Evolutionary conservation across 2,113 vertebrate genomes (phyloP).

Genomic region (Poicephalus gulielmi): DNA sequence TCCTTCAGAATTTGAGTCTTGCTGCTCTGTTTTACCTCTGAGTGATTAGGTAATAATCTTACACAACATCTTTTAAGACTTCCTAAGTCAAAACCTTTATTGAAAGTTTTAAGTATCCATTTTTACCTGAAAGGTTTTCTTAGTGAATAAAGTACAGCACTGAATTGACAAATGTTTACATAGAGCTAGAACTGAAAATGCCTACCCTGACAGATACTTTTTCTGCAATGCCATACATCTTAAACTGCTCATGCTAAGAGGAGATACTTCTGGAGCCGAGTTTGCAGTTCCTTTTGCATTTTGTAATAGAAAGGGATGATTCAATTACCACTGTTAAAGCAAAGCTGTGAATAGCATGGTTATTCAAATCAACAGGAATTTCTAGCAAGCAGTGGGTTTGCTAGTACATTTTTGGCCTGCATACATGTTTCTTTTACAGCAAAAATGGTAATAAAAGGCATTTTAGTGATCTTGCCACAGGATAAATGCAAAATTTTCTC

Average conservation of each 20-base stretch:
- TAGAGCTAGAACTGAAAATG: background rate
- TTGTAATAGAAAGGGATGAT: background rate
- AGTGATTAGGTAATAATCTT: background rate
- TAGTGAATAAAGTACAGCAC: background rate
- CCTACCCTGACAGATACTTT: background rate
- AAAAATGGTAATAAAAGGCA: background rate
- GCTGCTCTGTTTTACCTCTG: background rate
- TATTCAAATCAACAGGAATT: background rate
- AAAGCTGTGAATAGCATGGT: background rate
- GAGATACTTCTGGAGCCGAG: background rate
- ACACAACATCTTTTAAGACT: background rate
- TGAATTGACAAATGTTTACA: background rate
- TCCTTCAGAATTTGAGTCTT: background rate
- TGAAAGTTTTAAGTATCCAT: background rate
- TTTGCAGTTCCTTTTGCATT: background rate
- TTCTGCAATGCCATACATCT: background rate
- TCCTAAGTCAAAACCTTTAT: background rate
- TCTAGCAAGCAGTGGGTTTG: background rate
- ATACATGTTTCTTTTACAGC: background rate
- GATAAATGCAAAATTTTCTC: background rate
- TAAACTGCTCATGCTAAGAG: background rate
- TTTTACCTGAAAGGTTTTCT: background rate
- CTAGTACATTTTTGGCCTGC: background rate
- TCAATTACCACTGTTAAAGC: background rate
- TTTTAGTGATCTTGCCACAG: background rate